Evolutionary conservation across 1,140 invertebrate genomes (phyloP), one percentile per base, ranked within the genome.

Genomic region (Achroia grisella): DNA sequence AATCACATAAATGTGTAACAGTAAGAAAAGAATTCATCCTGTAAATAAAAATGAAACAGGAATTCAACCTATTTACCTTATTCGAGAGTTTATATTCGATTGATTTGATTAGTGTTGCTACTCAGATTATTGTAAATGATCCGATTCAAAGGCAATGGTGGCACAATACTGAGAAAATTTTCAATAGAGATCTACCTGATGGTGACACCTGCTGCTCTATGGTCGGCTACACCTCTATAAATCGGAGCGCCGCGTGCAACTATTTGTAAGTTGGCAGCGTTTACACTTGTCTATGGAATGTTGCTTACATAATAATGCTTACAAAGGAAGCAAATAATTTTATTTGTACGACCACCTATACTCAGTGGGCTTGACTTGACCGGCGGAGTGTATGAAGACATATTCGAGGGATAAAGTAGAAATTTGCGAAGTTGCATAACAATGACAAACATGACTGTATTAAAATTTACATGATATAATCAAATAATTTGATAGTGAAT

Each of bases 161-260:
- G 45, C 41, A 44, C 48, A 59, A 57, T 54, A 64, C 59, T 49
- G 40, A 44, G 69, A 70, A 72, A 44, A 43, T 48, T 52, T 47
- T 56, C 54, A 65, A 79, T 69, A 58, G 56, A 55, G 42, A 61
- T 59, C 69, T 79, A 79, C 79, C 76, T 83, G 74, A 52, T 48
- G 39, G 50, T 51, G 70, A 49, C 71, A 79, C 73, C 78, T 77
- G 78, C 75, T 76, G 66, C 35, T 49, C 39, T 37, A 34, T 60
- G 44, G 53, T 65, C 35, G 45, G 52, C 40, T 30, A 45, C 44
- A 23, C 11, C 29, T 15, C 29, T 29, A 39, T 53, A 56, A 62
- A 63, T 52, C 34, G 42, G 48, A 64, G 77, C 77, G 77, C 74
- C 77, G 65, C 74, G 60, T 81, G 71, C 65, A 58, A 45, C 60